Evolutionary conservation across 2,797 vertebrate genomes (phyloP).

Genomic region (Leucoraja ocellata): DNA sequence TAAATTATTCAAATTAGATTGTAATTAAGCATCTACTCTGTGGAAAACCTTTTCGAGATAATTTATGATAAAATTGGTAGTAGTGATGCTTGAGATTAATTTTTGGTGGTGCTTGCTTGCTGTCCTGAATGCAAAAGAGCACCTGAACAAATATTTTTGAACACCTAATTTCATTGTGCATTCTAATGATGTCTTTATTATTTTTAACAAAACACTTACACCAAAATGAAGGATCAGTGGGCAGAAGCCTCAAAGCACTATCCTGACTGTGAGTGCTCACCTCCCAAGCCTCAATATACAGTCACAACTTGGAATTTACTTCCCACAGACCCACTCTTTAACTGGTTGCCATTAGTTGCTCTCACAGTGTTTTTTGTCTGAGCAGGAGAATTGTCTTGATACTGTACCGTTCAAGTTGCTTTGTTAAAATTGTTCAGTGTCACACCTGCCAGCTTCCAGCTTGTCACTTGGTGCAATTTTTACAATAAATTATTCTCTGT

Average conservation of each 20-base stretch:
- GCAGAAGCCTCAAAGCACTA: neutral
- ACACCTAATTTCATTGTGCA: constrained; percentile 80
- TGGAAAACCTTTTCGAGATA: constrained; percentile 99
- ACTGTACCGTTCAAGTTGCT: neutral
- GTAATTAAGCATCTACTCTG: constrained; percentile 99
- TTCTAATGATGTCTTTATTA: constrained; percentile 80
- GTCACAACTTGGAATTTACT: neutral
- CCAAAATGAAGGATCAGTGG: neutral
- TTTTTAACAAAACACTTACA: constrained; percentile 52
- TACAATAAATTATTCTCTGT: neutral
- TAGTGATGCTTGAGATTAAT: constrained; percentile 99
- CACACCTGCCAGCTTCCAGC: neutral
- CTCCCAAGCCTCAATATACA: neutral
- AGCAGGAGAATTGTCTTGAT: neutral
- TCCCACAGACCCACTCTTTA: neutral
- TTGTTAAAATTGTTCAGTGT: neutral
- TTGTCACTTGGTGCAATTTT: neutral
- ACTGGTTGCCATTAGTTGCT: neutral
- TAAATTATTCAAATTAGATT: constrained; percentile 99
- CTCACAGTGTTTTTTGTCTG: neutral
- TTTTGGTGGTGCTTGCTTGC: constrained; percentile 75
- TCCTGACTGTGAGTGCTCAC: neutral
- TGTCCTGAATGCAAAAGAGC: constrained; percentile 98
- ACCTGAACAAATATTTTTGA: constrained; percentile 92
- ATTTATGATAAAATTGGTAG: constrained; percentile 99